Conservation (phyloP, 1,140 invertebrate genomes). For the Eupeodes corollae region DNA sequence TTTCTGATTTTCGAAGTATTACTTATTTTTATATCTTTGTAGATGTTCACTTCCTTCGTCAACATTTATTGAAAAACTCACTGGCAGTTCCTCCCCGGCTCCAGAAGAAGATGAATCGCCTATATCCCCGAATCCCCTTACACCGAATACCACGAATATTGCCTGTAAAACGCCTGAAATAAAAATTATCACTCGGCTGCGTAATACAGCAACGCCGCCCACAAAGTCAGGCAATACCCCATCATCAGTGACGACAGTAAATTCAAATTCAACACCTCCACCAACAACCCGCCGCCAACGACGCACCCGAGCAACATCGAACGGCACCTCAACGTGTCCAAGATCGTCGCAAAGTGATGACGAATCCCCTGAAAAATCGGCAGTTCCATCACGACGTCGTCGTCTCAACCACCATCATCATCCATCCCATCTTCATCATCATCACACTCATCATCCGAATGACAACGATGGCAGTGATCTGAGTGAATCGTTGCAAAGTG, state of each 20-base stretch:
- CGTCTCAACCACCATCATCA: neutral
- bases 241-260: neutral
- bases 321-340: constrained; percentile 5
- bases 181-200: constrained; percentile 22
- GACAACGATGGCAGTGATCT: constrained; percentile 18
- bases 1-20: too few relatives aligned
- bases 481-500: neutral
- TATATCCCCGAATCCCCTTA: constrained; percentile 10
- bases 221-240: constrained; percentile 15
- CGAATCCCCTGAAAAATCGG: too few relatives aligned
- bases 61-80: too few relatives aligned
- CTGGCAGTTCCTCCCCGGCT: too few relatives aligned
- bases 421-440: neutral
- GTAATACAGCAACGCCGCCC: constrained; percentile 21
- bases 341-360: constrained; percentile 4
- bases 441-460: neutral
- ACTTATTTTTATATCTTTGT: too few relatives aligned
- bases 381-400: neutral
- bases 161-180: constrained; percentile 25
- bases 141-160: constrained; percentile 27
- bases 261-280: neutral
- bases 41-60: too few relatives aligned
- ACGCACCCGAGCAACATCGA: neutral
- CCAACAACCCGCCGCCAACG: neutral
- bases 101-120: too few relatives aligned